phyloP scores from a whole-genome alignment of 2,113 vertebrate species.

The Ictidomys tridecemlineatus region DNA sequence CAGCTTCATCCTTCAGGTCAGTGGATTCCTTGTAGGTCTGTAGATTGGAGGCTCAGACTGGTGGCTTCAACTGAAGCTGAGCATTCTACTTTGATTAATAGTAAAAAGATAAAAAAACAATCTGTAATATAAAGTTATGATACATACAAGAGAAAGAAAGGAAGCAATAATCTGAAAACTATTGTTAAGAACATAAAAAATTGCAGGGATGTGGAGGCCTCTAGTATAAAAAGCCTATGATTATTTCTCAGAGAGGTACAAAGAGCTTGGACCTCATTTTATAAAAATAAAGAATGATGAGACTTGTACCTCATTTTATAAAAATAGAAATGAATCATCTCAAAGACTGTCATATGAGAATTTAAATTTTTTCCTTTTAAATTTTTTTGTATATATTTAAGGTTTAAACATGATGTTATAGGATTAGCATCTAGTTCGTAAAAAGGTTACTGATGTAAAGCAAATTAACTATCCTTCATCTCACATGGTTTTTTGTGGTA shows the following conservation, averaged over 20 bases:
- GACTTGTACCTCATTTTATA: background rate
- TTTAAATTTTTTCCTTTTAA: conserved; percentile 4
- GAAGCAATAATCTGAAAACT: background rate
- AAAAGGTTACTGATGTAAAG: background rate
- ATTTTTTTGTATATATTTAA: background rate
- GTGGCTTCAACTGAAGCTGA: background rate
- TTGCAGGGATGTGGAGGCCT: background rate
- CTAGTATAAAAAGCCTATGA: background rate
- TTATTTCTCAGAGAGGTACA: background rate
- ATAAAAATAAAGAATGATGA: background rate
- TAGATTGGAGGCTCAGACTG: background rate
- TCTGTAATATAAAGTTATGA: background rate
- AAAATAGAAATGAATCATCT: conserved; percentile 37
- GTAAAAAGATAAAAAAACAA: background rate
- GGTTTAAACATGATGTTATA: background rate
- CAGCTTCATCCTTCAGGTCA: conserved; percentile 63
- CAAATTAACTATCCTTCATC: background rate
- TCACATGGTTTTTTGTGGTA: background rate
- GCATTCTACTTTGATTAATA: background rate
- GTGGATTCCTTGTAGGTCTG: background rate
- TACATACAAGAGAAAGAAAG: background rate
- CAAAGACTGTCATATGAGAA: background rate
- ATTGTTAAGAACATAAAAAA: conserved; percentile 22
- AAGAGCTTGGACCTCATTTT: background rate
- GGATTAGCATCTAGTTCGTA: background rate